Percentiles rank a stretch among this genome's conserved stretches.
Evolutionary conservation across 1,140 invertebrate species (phyloP).

Genomic region (Ips nitidus): DNA sequence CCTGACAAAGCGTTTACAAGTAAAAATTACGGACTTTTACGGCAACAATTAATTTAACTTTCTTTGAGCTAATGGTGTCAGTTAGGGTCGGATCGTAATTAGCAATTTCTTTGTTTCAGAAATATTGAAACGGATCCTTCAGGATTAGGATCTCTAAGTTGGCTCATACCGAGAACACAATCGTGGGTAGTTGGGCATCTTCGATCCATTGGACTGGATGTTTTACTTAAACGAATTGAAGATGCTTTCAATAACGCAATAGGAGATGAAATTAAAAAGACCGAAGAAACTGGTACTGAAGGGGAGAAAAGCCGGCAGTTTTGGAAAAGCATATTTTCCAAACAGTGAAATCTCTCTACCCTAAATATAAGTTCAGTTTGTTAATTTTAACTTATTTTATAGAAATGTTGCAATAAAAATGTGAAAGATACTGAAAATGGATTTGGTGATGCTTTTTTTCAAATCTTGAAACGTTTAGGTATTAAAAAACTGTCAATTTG

Average conservation of each 20-base stretch:
- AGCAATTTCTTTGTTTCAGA: constrained; percentile 35
- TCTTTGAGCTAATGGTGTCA: too few species aligned
- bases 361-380: background rate
- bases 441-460: too few species aligned
- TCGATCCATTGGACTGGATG: constrained; percentile 30
- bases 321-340: constrained; percentile 22
- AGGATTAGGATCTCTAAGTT: constrained; percentile 44
- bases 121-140: constrained; percentile 43
- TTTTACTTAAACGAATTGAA: constrained; percentile 38
- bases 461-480: too few species aligned
- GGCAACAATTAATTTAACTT: too few species aligned
- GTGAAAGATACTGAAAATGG: too few species aligned
- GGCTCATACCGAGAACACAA: constrained; percentile 40
- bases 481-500: too few species aligned
- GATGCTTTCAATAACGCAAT: constrained; percentile 40
- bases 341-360: background rate
- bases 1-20: background rate
- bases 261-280: constrained; percentile 30
- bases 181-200: constrained; percentile 45
- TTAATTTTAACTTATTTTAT: too few species aligned
- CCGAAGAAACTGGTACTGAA: background rate
- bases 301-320: constrained; percentile 9
- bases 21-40: background rate
- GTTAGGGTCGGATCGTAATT: too few species aligned
- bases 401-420: too few species aligned